These are phyloP conservation scores for Sprattus sprattus DNA, from an alignment of 2,113 vertebrate genomes.

Conservation along the genomic window DNA sequence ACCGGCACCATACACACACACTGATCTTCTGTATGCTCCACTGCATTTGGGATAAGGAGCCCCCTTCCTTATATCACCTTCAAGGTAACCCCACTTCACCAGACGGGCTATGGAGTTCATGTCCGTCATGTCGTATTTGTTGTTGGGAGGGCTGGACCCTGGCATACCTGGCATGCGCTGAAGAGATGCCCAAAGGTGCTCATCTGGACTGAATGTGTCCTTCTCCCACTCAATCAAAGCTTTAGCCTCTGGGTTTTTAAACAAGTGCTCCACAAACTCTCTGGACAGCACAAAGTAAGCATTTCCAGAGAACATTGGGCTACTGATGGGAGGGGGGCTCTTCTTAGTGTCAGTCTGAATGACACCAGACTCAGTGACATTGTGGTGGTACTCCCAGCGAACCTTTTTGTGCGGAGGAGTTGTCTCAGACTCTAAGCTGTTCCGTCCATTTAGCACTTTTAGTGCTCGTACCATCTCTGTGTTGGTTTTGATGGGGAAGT, in stretches of 20 bases:
- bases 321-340: no score
- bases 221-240: slow-evolving; percentile 81
- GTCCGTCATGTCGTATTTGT: slow-evolving; percentile 80
- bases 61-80: no score
- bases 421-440: no score
- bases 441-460: no score
- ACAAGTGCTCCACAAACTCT: slow-evolving; percentile 43
- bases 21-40: slow-evolving; percentile 67
- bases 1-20: slow-evolving; percentile 84
- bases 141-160: slow-evolving; percentile 50
- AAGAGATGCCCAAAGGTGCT: slow-evolving; percentile 43
- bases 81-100: slow-evolving; percentile 77
- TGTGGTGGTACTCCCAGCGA: background rate
- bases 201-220: slow-evolving; percentile 91
- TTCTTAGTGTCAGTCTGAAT: no score
- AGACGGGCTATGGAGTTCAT: slow-evolving; percentile 79
- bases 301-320: no score
- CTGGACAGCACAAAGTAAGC: no score
- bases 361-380: no score
- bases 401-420: no score
- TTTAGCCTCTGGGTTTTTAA: slow-evolving; percentile 59
- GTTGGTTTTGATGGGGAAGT: no score
- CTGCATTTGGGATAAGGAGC: slow-evolving; percentile 69
- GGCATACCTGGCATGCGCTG: no score
- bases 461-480: no score